Conservation (phyloP, 2,888 invertebrate genomes). For the Caenorhabditis sp. region DNA sequence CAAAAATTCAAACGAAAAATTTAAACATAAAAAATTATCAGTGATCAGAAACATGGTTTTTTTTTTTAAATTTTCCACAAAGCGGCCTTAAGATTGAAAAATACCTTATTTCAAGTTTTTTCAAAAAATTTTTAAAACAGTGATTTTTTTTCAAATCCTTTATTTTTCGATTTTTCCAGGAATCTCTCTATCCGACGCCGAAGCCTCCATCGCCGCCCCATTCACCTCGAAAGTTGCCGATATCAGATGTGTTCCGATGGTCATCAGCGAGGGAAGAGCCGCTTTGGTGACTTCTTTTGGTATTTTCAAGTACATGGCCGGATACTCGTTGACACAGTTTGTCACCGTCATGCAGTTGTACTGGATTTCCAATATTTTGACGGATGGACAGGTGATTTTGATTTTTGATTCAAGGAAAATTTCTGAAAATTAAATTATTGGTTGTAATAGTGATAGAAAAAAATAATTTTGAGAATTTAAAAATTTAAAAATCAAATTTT, state of each 20-base stretch:
- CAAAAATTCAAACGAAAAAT: too few species aligned
- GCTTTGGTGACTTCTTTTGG: constrained; percentile 97
- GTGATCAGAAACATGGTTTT: too few species aligned
- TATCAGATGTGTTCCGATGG: constrained; percentile 82
- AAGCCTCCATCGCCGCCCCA: constrained; percentile 86
- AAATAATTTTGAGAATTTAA: too few species aligned
- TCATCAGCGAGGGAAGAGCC: constrained; percentile 87
- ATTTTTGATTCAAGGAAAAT: not conserved
- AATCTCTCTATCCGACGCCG: constrained; percentile 85
- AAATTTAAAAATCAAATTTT: not conserved
- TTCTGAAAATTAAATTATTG: not conserved
- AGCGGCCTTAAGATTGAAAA: too few species aligned
- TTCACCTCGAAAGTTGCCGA: constrained; percentile 87
- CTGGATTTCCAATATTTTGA: constrained; percentile 83
- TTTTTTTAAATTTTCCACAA: too few species aligned
- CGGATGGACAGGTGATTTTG: constrained; percentile 82
- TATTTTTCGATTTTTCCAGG: constrained; percentile 68
- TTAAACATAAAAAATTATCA: too few species aligned
- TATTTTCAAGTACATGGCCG: constrained; percentile 98
- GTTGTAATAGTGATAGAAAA: not conserved
- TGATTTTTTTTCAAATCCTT: not conserved
- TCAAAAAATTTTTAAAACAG: too few species aligned
- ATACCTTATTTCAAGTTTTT: too few species aligned
- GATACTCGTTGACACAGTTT: constrained; percentile 91
- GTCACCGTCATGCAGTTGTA: constrained; percentile 86